These are phyloP conservation scores for Clinocottus analis DNA, from an alignment of 2,113 vertebrate genomes.

Conservation along the genomic window DNA sequence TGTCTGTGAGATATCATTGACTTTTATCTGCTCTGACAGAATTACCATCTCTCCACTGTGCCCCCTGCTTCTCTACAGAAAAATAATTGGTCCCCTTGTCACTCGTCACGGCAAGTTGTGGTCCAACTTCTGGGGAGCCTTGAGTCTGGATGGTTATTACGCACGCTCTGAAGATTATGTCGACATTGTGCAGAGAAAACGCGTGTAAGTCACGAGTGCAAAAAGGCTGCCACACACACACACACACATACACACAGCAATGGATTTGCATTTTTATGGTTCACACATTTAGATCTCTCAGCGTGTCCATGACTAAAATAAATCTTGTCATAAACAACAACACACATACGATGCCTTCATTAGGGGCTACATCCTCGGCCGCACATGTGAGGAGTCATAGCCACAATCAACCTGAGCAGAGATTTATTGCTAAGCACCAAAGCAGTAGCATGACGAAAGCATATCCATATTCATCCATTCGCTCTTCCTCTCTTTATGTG, in stretches of 20 bases:
- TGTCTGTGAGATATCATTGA: constrained; percentile 48
- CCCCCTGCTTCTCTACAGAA: constrained; percentile 81
- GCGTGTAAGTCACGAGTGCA: constrained; percentile 88
- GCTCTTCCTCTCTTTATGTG: constrained; percentile 18
- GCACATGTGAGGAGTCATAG: not conserved
- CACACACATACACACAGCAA: constrained; percentile 5
- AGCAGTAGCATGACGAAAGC: not conserved
- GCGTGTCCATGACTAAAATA: constrained; percentile 7
- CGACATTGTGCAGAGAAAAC: constrained; percentile 95
- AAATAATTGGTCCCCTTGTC: constrained; percentile 95
- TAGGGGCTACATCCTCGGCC: not conserved
- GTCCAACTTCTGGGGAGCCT: constrained; percentile 99
- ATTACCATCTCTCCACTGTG: constrained; percentile 46
- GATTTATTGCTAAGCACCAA: constrained; percentile 8
- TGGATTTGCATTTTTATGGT: constrained; percentile 23
- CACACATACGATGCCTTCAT: not conserved
- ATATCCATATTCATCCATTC: constrained; percentile 9
- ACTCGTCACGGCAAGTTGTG: constrained; percentile 95
- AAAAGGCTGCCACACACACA: not conserved
- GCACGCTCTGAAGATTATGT: constrained; percentile 97
- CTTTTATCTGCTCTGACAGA: constrained; percentile 64
- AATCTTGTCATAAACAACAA: constrained; percentile 1
- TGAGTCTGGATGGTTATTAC: constrained; percentile 96
- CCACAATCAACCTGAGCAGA: not conserved
- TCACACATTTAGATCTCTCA: constrained; percentile 7